Evolutionary conservation across 2,888 invertebrate species (phyloP).

Genomic region (Noctua pronuba): DNA sequence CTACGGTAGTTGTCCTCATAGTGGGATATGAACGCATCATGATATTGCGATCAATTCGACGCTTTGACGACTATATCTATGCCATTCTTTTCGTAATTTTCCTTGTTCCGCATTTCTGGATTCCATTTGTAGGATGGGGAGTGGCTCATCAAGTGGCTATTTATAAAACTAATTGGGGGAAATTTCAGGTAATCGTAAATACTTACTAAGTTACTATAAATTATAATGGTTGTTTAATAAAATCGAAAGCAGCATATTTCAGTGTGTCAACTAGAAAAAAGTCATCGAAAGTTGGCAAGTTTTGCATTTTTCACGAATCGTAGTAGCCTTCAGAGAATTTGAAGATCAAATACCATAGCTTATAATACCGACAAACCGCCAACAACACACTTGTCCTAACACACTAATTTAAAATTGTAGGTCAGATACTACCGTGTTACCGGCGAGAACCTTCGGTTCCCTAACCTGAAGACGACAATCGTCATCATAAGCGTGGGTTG

Average conservation of each 20-base stretch:
- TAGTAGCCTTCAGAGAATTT: neutral
- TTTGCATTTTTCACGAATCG: neutral
- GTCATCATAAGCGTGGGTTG: slow-evolving; percentile 92
- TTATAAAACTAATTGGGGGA: slow-evolving; percentile 93
- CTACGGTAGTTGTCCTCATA: slow-evolving; percentile 90
- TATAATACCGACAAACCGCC: neutral
- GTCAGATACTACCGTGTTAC: slow-evolving; percentile 90
- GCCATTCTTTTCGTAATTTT: slow-evolving; percentile 92
- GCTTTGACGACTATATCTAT: slow-evolving; percentile 93
- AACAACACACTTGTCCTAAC: neutral
- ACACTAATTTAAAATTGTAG: slow-evolving; percentile 70
- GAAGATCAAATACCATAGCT: neutral
- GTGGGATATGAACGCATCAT: slow-evolving; percentile 92
- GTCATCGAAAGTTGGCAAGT: neutral
- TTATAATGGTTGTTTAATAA: neutral
- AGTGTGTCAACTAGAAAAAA: neutral
- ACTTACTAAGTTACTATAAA: neutral
- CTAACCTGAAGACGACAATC: slow-evolving; percentile 90
- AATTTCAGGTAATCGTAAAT: slow-evolving; percentile 90
- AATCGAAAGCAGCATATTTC: neutral
- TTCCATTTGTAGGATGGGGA: slow-evolving; percentile 93
- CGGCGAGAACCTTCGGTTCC: slow-evolving; percentile 91
- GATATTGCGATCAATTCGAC: slow-evolving; percentile 91
- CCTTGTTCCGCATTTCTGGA: slow-evolving; percentile 93
- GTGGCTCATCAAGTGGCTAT: slow-evolving; percentile 92